A percentile compares a stretch with the other conserved stretches of the same genome.
Conservation (phyloP, 1,140 invertebrate genomes). For the Protaetia brevitarsis region DNA sequence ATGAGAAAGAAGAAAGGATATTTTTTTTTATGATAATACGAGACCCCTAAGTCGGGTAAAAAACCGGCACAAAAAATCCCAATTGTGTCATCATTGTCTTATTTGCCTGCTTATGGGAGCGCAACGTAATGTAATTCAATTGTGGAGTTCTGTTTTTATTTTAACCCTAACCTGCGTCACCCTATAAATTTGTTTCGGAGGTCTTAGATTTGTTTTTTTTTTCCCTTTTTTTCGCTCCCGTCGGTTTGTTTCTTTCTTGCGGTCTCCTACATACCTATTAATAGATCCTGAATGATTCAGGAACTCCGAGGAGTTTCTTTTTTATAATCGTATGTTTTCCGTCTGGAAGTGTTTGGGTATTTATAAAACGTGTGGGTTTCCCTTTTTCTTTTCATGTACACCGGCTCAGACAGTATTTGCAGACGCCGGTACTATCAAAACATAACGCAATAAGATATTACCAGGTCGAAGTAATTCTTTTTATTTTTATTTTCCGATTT, state of each 20-base stretch:
- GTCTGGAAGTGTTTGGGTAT: not conserved
- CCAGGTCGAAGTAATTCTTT: not conserved
- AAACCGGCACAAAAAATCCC: not conserved
- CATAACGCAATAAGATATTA: too few species aligned
- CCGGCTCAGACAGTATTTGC: too few species aligned
- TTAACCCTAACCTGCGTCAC: slow-evolving; percentile 20
- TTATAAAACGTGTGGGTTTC: not conserved
- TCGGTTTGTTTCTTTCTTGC: not conserved
- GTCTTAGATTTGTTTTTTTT: slow-evolving; percentile 13
- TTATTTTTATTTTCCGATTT: not conserved
- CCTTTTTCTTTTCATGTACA: too few species aligned
- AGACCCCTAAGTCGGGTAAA: too few species aligned
- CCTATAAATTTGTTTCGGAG: slow-evolving; percentile 20
- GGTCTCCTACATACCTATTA: not conserved
- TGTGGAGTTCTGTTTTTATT: slow-evolving; percentile 19
- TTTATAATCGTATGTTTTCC: not conserved
- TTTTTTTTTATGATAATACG: not conserved
- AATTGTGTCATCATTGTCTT: not conserved
- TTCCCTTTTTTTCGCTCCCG: not conserved
- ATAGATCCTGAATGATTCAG: slow-evolving; percentile 9
- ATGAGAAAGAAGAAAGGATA: not conserved
- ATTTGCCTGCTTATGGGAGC: not conserved
- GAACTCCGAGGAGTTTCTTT: not conserved
- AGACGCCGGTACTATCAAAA: too few species aligned
- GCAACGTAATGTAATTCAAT: slow-evolving; percentile 13